Evolutionary conservation across 2,888 invertebrate genomes (phyloP).

Genomic region (Caenorhabditis zanzibari): DNA sequence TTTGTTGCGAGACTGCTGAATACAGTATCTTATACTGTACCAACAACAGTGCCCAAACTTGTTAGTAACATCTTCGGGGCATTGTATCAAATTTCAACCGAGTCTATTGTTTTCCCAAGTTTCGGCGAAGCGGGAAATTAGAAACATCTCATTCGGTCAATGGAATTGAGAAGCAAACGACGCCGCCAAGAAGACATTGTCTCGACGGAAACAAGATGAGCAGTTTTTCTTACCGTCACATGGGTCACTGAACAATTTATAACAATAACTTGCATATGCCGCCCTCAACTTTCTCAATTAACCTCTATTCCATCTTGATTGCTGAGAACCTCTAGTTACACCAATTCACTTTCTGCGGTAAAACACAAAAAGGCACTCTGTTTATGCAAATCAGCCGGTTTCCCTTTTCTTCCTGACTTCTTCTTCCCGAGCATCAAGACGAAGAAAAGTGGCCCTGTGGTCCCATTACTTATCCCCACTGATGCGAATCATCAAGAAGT

Average conservation of each 20-base stretch:
- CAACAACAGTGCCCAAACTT: conserved; percentile 16
- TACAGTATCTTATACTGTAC: not conserved
- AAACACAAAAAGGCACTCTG: conserved; percentile 56
- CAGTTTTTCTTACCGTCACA: conserved; percentile 55
- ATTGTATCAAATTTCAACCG: conserved; percentile 51
- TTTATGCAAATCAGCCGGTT: conserved; percentile 61
- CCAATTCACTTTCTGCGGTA: conserved; percentile 34
- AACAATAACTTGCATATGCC: conserved; percentile 53
- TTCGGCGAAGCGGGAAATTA: conserved; percentile 59
- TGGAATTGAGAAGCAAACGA: conserved; percentile 50
- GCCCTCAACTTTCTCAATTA: conserved; percentile 64
- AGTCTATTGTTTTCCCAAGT: conserved; percentile 51
- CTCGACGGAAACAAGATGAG: conserved; percentile 37
- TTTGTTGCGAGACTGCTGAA: not conserved
- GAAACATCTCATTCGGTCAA: conserved; percentile 50
- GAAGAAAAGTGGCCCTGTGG: conserved; percentile 32
- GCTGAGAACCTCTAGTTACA: conserved; percentile 38
- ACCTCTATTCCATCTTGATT: conserved; percentile 53
- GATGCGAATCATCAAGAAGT: conserved; percentile 63
- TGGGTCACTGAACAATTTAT: conserved; percentile 57
- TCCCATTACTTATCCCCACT: conserved; percentile 64
- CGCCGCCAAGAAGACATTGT: conserved; percentile 50
- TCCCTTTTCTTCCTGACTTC: conserved; percentile 37
- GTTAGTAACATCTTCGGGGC: conserved; percentile 18
- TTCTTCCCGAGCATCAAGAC: conserved; percentile 29